Percentiles rank a stretch among this genome's conserved stretches.
Evolutionary conservation across 1,140 invertebrate genomes (phyloP).

Genomic region (Belonocnema kinseyi): DNA sequence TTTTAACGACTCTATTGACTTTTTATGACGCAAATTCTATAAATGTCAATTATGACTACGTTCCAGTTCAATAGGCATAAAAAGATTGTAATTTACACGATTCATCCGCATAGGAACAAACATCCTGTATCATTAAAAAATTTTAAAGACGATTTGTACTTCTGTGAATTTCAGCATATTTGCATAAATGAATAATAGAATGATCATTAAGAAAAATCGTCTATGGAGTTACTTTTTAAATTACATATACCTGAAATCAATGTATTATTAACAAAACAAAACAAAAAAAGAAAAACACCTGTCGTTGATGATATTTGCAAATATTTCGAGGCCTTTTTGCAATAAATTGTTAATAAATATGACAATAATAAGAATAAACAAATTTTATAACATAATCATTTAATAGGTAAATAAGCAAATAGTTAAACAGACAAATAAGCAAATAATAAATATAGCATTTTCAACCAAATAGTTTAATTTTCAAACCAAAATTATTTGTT

Average conservation of each 20-base stretch:
- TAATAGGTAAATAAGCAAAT: too few species aligned
- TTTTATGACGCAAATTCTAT: conserved; percentile 7
- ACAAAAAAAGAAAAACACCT: too few species aligned
- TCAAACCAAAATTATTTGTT: too few species aligned
- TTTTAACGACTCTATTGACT: neutral
- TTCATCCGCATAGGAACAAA: neutral
- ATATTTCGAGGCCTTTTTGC: too few species aligned
- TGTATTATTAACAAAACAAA: neutral
- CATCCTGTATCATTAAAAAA: neutral
- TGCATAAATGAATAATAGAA: conserved; percentile 27
- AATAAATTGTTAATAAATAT: too few species aligned
- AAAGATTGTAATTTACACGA: neutral
- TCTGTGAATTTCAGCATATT: neutral
- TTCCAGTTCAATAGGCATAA: neutral
- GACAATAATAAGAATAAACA: neutral
- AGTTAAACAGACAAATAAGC: too few species aligned
- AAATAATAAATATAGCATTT: too few species aligned
- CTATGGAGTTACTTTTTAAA: conserved; percentile 45
- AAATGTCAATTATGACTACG: neutral
- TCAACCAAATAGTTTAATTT: too few species aligned
- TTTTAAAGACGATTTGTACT: neutral
- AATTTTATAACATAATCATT: neutral
- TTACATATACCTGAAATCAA: neutral
- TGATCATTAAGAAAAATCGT: conserved; percentile 54
- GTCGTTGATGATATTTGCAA: too few species aligned